Conservation (phyloP, 2,113 vertebrate genomes). For the Motacilla alba region DNA sequence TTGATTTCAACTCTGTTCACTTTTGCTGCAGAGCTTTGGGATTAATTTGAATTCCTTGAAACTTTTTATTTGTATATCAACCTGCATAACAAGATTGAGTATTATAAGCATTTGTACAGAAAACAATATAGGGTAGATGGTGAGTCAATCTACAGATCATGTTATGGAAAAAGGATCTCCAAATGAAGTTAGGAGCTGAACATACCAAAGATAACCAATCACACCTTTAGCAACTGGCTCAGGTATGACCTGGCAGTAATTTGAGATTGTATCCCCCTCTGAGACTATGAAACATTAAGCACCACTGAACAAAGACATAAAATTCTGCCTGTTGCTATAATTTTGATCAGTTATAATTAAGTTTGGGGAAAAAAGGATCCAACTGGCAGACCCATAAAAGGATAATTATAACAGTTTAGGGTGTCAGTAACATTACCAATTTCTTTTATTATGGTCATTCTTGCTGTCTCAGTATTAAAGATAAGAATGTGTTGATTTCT, state of each 20-base stretch:
- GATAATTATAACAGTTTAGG: neutral
- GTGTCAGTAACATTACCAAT: neutral
- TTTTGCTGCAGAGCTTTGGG: neutral
- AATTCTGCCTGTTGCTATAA: neutral
- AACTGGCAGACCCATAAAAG: neutral
- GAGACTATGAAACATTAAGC: neutral
- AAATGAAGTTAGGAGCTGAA: neutral
- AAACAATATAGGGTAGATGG: neutral
- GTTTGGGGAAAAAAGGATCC: neutral
- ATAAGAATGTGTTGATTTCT: neutral
- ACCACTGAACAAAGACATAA: neutral
- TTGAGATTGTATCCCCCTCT: neutral
- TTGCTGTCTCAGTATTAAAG: neutral
- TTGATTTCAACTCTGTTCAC: neutral
- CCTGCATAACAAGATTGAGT: neutral
- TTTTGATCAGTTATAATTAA: neutral
- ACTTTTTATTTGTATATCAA: neutral
- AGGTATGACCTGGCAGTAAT: neutral
- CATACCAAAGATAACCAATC: neutral
- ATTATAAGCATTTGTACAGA: neutral
- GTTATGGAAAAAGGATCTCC: neutral
- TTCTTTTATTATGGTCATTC: neutral
- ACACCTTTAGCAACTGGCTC: neutral
- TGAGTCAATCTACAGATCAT: neutral
- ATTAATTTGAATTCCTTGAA: neutral